Evolutionary conservation across 2,113 vertebrate genomes (phyloP), one percentile per base, ranked within the genome.

Genomic region (Mus pahari): DNA sequence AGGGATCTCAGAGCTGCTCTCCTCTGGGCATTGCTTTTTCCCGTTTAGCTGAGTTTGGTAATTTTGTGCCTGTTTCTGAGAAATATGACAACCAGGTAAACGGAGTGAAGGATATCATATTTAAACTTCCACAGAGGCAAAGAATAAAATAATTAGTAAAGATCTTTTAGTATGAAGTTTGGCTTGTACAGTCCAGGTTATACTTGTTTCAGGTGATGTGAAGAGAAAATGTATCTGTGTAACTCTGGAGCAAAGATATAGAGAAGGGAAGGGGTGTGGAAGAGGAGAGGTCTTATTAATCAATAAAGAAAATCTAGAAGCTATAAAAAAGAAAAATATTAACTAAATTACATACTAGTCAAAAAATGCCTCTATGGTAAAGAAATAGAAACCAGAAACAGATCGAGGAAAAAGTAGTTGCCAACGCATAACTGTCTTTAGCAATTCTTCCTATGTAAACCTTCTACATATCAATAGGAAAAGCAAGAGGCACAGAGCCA

Each of bases 31-130:
- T 64, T 96, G 97, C 22, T 97, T 97, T 64, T 98, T 97, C 94
- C 86, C 97, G 17, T 9, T 60, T 88, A 97, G 94, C 91, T 98
- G 98, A 89, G 95, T 97, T 81, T 98, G 97, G 92, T 97, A 98
- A 97, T 97, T 98, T 79, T 97, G 98, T 8, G 95, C 97, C 96
- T 98, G 98, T 92, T 97, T 98, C 98, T 98, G 96, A 68, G 94
- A 97, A 97, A 97, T 17, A 95, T 78, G 45, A 94, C 97, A 97
- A 93, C 39, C 3, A 50, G 92, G 89, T 95, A 53, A 90, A 84
- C 90, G 0, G 93, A 96, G 89, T 64, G 58, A 93, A 24, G 66
- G 97, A 89, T 45, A 86, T 24, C 0, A 55, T 39, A 86, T 62
- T 92, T 92, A 96, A 55, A 45, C 20, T 89, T 78, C 91, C 7